These are phyloP conservation scores for Zeuzera pyrina DNA, from an alignment of 2,888 invertebrate species.

Conservation along the genomic window DNA sequence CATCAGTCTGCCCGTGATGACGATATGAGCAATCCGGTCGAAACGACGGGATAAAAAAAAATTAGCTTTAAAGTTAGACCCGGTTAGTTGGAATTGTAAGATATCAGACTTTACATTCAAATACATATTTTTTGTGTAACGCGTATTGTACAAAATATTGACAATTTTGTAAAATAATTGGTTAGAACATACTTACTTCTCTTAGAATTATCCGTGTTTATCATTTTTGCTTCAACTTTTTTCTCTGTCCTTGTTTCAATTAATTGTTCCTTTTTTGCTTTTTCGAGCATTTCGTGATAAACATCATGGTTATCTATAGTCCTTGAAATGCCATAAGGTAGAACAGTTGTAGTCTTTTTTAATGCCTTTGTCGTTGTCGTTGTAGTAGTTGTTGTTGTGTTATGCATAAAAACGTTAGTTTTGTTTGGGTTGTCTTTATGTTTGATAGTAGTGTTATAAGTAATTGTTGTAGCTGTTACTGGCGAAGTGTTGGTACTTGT, in stretches of 20 bases:
- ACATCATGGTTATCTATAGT: slow-evolving; percentile 11
- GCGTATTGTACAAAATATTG: too few relatives aligned
- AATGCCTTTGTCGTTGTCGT: slow-evolving; percentile 7
- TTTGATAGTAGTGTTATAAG: slow-evolving; percentile 6
- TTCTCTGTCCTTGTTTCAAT: slow-evolving; percentile 11
- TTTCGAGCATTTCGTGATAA: slow-evolving; percentile 15
- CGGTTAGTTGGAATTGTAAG: too few relatives aligned
- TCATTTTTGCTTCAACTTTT: slow-evolving; percentile 11
- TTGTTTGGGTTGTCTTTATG: too few relatives aligned
- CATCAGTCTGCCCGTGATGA: too few relatives aligned
- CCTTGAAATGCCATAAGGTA: slow-evolving; percentile 10
- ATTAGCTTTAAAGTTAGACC: too few relatives aligned
- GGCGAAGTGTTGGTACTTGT: slow-evolving; percentile 2
- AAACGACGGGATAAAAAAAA: too few relatives aligned
- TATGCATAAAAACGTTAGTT: background rate
- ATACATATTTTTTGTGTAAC: too few relatives aligned
- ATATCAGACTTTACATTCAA: too few relatives aligned
- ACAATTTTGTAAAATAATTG: too few relatives aligned
- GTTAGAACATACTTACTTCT: too few relatives aligned
- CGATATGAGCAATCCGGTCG: too few relatives aligned
- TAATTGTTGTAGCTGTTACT: slow-evolving; percentile 7
- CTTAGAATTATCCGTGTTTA: too few relatives aligned
- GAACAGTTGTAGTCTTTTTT: slow-evolving; percentile 9
- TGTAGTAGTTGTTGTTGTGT: slow-evolving; percentile 3
- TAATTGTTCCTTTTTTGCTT: slow-evolving; percentile 16